Conservation (phyloP, 1,140 invertebrate species). For the Heliothis subflexa region DNA sequence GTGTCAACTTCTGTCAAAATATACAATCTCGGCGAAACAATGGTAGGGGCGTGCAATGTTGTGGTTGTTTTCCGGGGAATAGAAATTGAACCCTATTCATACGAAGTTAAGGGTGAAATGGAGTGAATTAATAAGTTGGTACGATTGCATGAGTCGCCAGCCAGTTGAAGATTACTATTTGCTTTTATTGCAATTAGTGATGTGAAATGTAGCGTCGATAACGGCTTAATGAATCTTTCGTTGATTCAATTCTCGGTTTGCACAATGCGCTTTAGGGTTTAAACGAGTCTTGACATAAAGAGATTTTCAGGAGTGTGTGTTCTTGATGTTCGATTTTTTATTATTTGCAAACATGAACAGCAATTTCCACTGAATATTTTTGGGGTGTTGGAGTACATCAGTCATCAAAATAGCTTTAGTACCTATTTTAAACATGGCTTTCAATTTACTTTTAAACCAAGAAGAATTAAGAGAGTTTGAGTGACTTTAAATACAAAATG, state of each 20-base stretch:
- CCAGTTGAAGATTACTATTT: slow-evolving; percentile 34
- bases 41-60: slow-evolving; percentile 35
- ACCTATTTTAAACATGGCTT: too few relatives aligned
- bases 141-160: slow-evolving; percentile 1
- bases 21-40: slow-evolving; percentile 47
- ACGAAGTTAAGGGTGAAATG: background rate
- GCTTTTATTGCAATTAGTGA: slow-evolving; percentile 51
- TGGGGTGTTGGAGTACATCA: too few relatives aligned
- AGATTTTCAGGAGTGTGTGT: background rate
- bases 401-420: too few relatives aligned
- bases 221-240: slow-evolving; percentile 32
- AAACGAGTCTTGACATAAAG: background rate
- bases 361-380: too few relatives aligned
- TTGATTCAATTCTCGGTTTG: slow-evolving; percentile 11
- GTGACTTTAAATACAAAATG: background rate
- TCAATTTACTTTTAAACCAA: too few relatives aligned
- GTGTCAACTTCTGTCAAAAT: slow-evolving; percentile 55
- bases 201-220: slow-evolving; percentile 42
- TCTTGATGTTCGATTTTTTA: background rate
- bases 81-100: slow-evolving; percentile 6
- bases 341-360: too few relatives aligned
- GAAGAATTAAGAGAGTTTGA: background rate
- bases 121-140: background rate
- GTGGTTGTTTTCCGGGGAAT: background rate
- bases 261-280: background rate